Conservation (phyloP, 1,140 invertebrate species). For the Sitodiplosis mosellana region DNA sequence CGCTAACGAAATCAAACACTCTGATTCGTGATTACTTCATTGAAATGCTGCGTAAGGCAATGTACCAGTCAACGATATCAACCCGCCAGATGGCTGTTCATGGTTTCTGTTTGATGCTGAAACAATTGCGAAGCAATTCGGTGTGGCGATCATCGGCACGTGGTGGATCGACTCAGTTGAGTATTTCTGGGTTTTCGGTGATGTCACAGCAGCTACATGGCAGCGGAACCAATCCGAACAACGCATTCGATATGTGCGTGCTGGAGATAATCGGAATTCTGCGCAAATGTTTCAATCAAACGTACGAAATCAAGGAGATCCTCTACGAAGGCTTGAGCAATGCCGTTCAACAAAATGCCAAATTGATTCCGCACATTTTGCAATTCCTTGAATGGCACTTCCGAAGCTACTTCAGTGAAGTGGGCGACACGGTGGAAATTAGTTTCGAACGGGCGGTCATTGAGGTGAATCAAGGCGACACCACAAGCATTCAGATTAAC, state of each 20-base stretch:
- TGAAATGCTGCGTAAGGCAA: constrained; percentile 19
- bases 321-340: constrained; percentile 22
- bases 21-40: constrained; percentile 19
- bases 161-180: constrained; percentile 18
- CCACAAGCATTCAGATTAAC: constrained; percentile 14
- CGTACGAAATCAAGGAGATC: constrained; percentile 14
- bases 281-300: constrained; percentile 17
- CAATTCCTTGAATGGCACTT: constrained; percentile 24
- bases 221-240: constrained; percentile 15
- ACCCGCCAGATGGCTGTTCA: constrained; percentile 20
- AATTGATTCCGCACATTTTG: constrained; percentile 17
- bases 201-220: constrained; percentile 17
- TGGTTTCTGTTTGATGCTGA: constrained; percentile 22
- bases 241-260: constrained; percentile 22
- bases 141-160: constrained; percentile 13
- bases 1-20: constrained; percentile 17
- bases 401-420: constrained; percentile 14
- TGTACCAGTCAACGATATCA: constrained; percentile 13
- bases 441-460: constrained; percentile 12
- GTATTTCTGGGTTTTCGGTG: constrained; percentile 20
- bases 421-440: not conserved
- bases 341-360: constrained; percentile 21
- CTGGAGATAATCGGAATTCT: constrained; percentile 21
- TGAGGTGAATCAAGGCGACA: constrained; percentile 4
- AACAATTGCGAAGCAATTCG: constrained; percentile 21